These are phyloP conservation scores for Pelmatolapia mariae DNA, from an alignment of 2,113 vertebrate species.

Conservation along the genomic window DNA sequence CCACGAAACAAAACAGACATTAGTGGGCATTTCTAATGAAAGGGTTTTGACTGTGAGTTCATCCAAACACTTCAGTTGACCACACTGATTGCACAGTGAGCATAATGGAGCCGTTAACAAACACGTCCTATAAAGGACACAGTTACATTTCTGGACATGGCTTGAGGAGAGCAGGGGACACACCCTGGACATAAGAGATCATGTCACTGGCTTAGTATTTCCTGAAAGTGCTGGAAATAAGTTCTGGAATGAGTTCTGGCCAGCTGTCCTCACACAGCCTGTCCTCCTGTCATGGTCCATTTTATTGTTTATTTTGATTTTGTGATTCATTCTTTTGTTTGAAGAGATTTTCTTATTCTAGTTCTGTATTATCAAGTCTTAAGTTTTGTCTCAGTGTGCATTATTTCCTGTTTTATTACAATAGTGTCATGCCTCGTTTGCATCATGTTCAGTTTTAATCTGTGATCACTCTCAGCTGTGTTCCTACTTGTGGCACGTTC, in stretches of 20 bases:
- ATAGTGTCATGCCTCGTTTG: not conserved
- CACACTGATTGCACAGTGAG: not conserved
- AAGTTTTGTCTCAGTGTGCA: not conserved
- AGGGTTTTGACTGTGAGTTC: not conserved
- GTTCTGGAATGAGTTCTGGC: not conserved
- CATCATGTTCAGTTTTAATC: not conserved
- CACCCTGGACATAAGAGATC: not conserved
- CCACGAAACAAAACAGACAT: not conserved
- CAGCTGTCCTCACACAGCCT: not conserved
- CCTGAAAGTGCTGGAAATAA: too few relatives aligned
- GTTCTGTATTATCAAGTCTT: not conserved
- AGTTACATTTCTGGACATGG: not conserved
- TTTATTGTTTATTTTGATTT: not conserved
- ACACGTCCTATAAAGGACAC: not conserved
- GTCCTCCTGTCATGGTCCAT: not conserved
- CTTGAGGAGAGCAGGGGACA: not conserved
- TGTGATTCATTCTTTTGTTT: not conserved
- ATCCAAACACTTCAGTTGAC: not conserved
- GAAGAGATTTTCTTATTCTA: not conserved
- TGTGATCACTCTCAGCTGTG: not conserved
- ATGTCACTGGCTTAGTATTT: not conserved
- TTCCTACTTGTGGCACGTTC: not conserved
- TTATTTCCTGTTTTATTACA: not conserved
- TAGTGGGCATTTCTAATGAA: not conserved
- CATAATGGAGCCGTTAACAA: not conserved